Conservation (phyloP, 2,113 vertebrate genomes). For the Vulpes lagopus region DNA sequence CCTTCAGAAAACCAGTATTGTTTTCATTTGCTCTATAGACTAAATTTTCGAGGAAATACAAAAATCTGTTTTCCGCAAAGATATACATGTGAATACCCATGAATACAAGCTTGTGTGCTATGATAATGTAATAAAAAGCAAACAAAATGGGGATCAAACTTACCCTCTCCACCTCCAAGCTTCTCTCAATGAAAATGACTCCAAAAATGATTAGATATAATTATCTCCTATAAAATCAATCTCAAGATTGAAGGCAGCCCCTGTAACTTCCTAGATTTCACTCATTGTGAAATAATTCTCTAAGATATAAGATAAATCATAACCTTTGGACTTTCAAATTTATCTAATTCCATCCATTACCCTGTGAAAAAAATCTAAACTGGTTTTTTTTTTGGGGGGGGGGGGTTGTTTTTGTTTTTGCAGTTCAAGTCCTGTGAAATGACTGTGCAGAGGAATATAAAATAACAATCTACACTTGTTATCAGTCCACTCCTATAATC, state of each 20-base stretch:
- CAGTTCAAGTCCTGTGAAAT: background rate
- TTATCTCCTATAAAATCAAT: constrained; percentile 10
- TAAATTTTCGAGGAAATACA: background rate
- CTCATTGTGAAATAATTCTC: constrained; percentile 4
- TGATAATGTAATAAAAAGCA: background rate
- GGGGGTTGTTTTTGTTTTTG: background rate
- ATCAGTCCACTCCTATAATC: background rate
- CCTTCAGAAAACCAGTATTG: background rate
- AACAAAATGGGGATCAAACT: background rate
- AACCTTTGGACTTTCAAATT: background rate
- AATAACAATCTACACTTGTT: background rate
- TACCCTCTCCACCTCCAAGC: background rate
- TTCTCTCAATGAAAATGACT: background rate
- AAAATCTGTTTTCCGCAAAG: background rate
- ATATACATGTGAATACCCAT: background rate
- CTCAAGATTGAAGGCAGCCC: background rate
- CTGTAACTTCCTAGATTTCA: background rate
- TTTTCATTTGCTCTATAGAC: constrained; percentile 48
- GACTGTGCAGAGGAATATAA: background rate
- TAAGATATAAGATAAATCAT: background rate
- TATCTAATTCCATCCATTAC: background rate
- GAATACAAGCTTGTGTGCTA: background rate
- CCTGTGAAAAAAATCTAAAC: background rate
- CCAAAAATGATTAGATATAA: background rate
- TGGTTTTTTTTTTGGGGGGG: background rate